phyloP scores from a whole-genome alignment of 2,113 vertebrate species.

The Chamaetylas fuelleborni region DNA sequence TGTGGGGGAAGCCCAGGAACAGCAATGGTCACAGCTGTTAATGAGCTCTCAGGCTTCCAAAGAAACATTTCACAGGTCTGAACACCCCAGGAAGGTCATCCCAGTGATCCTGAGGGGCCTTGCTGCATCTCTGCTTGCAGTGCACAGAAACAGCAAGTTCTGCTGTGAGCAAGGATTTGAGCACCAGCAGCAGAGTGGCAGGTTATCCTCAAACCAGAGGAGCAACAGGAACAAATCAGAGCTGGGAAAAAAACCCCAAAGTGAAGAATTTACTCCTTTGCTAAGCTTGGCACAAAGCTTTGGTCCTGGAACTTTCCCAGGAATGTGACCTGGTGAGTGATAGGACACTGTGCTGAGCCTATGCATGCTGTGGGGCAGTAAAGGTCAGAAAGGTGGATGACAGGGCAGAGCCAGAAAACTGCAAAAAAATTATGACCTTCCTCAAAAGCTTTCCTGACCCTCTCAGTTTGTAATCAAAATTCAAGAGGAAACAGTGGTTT shows the following conservation, averaged over 20 bases:
- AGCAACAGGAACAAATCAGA: background rate
- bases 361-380: background rate
- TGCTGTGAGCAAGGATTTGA: background rate
- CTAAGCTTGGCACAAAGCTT: background rate
- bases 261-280: background rate
- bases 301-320: slow-evolving; percentile 79
- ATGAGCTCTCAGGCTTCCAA: slow-evolving; percentile 66
- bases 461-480: background rate
- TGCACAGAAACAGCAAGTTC: background rate
- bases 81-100: slow-evolving; percentile 30
- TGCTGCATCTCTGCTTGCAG: background rate
- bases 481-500: background rate
- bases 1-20: slow-evolving; percentile 53
- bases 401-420: background rate
- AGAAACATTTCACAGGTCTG: slow-evolving; percentile 37
- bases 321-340: slow-evolving; percentile 78
- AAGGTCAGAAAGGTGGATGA: background rate
- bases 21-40: slow-evolving; percentile 12
- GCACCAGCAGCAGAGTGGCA: background rate
- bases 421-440: background rate
- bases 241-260: background rate
- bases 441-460: background rate
- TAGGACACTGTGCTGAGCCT: background rate
- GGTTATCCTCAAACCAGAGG: background rate
- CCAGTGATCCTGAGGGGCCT: slow-evolving; percentile 60